A percentile compares a stretch with the other conserved stretches of the same genome.
Evolutionary conservation across 2,113 vertebrate genomes (phyloP).

Genomic region (Onychostruthus taczanowskii): DNA sequence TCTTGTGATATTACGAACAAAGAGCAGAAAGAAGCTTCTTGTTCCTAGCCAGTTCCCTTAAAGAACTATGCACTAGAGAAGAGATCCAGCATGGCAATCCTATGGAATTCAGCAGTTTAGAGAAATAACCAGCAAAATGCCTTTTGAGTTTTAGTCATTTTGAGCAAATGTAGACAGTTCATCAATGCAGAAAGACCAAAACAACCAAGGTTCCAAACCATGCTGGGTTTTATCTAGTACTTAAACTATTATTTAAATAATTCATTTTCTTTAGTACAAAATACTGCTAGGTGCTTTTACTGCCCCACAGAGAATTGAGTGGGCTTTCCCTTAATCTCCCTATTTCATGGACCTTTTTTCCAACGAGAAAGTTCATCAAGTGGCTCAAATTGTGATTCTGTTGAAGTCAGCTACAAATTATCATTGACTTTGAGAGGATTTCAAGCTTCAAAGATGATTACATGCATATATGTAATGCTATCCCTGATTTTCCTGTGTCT

Average conservation of each 20-base stretch:
- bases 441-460: neutral
- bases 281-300: neutral
- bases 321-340: neutral
- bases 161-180: neutral
- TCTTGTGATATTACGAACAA: neutral
- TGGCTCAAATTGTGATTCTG: neutral
- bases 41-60: neutral
- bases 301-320: accelerated
- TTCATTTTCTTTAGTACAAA: neutral
- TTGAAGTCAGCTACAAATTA: neutral
- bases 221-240: neutral
- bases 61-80: neutral
- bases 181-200: neutral
- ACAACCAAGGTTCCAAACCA: neutral
- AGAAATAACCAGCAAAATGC: neutral
- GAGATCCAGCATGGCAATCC: neutral
- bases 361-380: neutral
- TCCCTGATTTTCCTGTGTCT: neutral
- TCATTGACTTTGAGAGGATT: neutral
- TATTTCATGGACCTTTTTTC: neutral
- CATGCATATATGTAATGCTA: neutral
- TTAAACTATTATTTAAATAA: neutral
- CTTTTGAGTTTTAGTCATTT: neutral
- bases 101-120: neutral
- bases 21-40: neutral